Conservation (phyloP, 1,140 invertebrate species). For the Halictus rubicundus region DNA sequence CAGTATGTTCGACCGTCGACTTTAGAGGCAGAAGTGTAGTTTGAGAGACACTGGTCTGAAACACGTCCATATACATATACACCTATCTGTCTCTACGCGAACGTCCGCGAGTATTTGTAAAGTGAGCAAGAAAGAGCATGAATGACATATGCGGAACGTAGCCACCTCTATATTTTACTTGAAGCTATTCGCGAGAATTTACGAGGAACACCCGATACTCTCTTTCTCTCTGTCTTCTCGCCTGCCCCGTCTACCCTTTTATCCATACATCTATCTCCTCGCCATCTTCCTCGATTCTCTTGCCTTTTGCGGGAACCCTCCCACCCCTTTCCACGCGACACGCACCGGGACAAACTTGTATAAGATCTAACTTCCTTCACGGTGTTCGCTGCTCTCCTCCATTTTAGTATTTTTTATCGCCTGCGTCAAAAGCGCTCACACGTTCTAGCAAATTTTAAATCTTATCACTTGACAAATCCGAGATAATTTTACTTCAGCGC, state of each 20-base stretch:
- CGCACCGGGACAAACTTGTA: neutral
- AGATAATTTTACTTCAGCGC: neutral
- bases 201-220: conserved; percentile 60
- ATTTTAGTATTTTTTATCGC: neutral
- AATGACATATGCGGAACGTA: conserved; percentile 74
- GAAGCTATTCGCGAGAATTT: conserved; percentile 71
- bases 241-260: conserved; percentile 23
- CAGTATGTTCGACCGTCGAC: neutral
- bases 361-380: neutral
- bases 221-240: conserved; percentile 50
- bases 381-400: neutral
- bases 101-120: conserved; percentile 49
- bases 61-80: conserved; percentile 6
- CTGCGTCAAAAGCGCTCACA: neutral
- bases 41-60: conserved; percentile 41
- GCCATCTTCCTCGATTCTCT: conserved; percentile 33
- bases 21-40: neutral
- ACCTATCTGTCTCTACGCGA: conserved; percentile 48
- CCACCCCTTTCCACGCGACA: neutral
- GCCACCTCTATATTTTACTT: conserved; percentile 73
- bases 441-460: neutral
- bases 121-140: conserved; percentile 60
- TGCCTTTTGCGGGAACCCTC: neutral
- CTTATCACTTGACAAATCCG: neutral
- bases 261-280: conserved; percentile 23